Base-by-base conservation (phyloP, 2,797 vertebrate genomes). In the Microctenopoma stevenorrisi region DNA sequence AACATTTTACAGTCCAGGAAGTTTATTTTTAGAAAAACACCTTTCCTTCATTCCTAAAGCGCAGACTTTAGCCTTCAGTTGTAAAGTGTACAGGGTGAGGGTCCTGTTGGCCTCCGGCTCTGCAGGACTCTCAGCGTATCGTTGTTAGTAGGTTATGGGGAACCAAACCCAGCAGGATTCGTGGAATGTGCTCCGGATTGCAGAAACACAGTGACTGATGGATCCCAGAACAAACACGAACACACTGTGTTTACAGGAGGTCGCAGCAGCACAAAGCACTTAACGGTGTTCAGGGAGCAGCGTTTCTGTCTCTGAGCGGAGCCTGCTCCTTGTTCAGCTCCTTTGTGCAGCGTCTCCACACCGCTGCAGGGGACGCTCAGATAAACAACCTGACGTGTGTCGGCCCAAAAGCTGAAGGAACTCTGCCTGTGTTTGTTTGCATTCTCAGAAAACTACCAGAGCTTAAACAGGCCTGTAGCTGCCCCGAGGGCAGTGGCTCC, bases 121-220 rank as follows among this genome's bases (percentile, higher is more conserved):
- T 42, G 72, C 82, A 60, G 81, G 74, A 68, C 72, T 79, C 48
- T 16, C 3, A 14, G 37, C 15, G 56, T 55, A 78, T 74, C 38
- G 57, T 58, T 48, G 74, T 71, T 62, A 81, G 78, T 56, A 82
- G 72, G 64, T 83, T 81, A 87, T 82, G 65, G 68, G 81, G 88
- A 89, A 91, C 88, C 89, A 91, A 90, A 74, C 89, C 56, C 91
- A 91, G 92, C 90, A 87, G 88, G 91, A 76, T 75, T 86, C 35
- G 3, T 76, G 91, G 92, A 93, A 93, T 93, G 90, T 90, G 86
- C 79, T 85, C 78, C 76, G 78, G 75, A 78, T 72, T 81, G 86
- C 76, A 86, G 76, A 85, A 86, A 76, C 53, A 1, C 61, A 7
- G 56, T 75, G 82, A 87, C 82, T 90, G 85, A 86, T 82, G 89